phyloP scores from a whole-genome alignment of 1,140 invertebrate genomes.

The Saccostrea glomerata region DNA sequence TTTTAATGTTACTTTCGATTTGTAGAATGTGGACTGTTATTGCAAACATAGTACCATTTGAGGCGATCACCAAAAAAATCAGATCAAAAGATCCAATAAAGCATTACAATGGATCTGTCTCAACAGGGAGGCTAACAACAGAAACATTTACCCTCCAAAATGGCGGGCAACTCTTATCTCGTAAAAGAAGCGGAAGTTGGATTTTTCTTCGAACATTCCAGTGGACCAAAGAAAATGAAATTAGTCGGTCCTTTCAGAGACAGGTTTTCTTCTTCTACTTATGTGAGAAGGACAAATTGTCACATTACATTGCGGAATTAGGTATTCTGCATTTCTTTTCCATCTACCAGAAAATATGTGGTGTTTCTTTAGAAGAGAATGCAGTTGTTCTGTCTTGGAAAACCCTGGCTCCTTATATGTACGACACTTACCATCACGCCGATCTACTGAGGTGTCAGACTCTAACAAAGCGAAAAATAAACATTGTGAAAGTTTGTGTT shows the following conservation, averaged over 20 bases:
- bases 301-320: slow-evolving; percentile 34
- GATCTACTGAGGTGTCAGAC: slow-evolving; percentile 24
- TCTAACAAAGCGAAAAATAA: slow-evolving; percentile 16
- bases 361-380: slow-evolving; percentile 21
- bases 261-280: not conserved
- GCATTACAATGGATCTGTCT: not conserved
- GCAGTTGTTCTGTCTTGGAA: slow-evolving; percentile 38
- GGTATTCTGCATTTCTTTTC: slow-evolving; percentile 32
- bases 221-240: slow-evolving; percentile 29
- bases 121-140: not conserved
- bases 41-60: not conserved
- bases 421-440: slow-evolving; percentile 32
- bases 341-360: slow-evolving; percentile 42
- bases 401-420: slow-evolving; percentile 8
- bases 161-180: not conserved
- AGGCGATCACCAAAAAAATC: not conserved
- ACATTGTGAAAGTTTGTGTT: slow-evolving; percentile 29
- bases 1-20: not conserved
- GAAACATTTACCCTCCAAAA: not conserved
- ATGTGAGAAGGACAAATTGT: slow-evolving; percentile 3
- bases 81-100: not conserved
- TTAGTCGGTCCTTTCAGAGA: not conserved
- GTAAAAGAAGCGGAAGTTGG: not conserved
- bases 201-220: slow-evolving; percentile 29
- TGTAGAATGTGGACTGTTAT: slow-evolving; percentile 22